Conservation (phyloP, 2,797 vertebrate genomes). For the Scolopax bukidnonensis region DNA sequence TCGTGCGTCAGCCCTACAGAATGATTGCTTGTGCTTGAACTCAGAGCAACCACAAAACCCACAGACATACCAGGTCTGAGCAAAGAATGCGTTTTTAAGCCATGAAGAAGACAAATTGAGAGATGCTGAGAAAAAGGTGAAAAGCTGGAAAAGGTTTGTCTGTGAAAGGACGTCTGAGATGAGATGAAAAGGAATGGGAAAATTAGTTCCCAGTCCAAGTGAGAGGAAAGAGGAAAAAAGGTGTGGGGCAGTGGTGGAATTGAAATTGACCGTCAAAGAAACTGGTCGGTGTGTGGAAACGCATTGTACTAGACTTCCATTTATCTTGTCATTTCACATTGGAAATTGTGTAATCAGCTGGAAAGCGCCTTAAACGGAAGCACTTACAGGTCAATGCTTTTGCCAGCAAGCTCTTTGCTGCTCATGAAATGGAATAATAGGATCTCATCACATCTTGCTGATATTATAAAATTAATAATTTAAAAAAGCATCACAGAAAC, state of each 20-base stretch:
- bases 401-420: neutral
- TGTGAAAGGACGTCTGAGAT: neutral
- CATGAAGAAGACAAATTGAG: neutral
- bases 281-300: neutral
- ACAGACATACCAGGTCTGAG: neutral
- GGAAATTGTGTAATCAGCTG: neutral
- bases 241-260: neutral
- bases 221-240: neutral
- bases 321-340: neutral
- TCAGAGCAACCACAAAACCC: neutral
- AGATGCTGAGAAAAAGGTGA: neutral
- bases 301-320: neutral
- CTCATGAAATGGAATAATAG: neutral
- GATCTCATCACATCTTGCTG: neutral
- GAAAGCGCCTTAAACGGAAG: neutral
- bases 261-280: neutral
- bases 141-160: neutral
- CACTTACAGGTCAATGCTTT: neutral
- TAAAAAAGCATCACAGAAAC: neutral
- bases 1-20: neutral
- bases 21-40: neutral
- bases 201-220: neutral
- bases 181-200: neutral
- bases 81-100: neutral
- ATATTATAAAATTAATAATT: neutral